Percentiles rank a stretch among this genome's conserved stretches.
These are phyloP conservation scores for Ceratotherium simum DNA, from an alignment of 2,113 vertebrate genomes.

Conservation along the genomic window DNA sequence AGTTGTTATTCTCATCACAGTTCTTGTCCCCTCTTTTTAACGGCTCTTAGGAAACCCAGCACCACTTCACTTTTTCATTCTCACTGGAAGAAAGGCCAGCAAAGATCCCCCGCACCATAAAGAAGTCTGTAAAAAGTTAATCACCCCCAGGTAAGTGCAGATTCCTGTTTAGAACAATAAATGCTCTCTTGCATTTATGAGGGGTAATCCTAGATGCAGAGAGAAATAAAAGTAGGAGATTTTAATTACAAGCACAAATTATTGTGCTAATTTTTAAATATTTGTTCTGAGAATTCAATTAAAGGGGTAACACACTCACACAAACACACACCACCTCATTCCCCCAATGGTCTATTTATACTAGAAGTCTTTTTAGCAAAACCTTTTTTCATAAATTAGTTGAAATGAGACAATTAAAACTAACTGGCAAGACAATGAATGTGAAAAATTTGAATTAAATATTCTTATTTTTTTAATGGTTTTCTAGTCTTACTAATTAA, in stretches of 20 bases:
- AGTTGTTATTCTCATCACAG: constrained; percentile 65
- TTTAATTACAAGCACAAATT: constrained; percentile 49
- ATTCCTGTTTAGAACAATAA: constrained; percentile 18
- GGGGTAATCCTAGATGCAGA: neutral
- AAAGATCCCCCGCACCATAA: neutral
- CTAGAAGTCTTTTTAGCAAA: constrained; percentile 29
- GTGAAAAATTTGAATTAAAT: neutral
- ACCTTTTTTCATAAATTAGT: neutral
- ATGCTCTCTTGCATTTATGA: neutral
- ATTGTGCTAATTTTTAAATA: constrained; percentile 22
- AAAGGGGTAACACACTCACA: neutral
- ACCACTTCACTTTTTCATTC: neutral
- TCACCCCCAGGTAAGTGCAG: neutral
- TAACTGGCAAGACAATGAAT: constrained; percentile 30
- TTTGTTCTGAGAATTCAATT: neutral
- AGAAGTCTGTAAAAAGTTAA: constrained; percentile 24
- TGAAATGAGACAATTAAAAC: constrained; percentile 52
- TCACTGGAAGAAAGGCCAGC: neutral
- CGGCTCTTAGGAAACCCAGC: neutral
- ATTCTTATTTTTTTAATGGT: constrained; percentile 27
- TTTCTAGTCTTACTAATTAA: neutral
- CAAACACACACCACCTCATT: neutral
- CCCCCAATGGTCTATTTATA: neutral
- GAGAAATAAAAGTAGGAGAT: neutral
- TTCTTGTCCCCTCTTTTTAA: neutral